Percentiles rank a stretch among this genome's conserved stretches.
Evolutionary conservation across 2,113 vertebrate species (phyloP).

Genomic region (Paedocypris sp.): DNA sequence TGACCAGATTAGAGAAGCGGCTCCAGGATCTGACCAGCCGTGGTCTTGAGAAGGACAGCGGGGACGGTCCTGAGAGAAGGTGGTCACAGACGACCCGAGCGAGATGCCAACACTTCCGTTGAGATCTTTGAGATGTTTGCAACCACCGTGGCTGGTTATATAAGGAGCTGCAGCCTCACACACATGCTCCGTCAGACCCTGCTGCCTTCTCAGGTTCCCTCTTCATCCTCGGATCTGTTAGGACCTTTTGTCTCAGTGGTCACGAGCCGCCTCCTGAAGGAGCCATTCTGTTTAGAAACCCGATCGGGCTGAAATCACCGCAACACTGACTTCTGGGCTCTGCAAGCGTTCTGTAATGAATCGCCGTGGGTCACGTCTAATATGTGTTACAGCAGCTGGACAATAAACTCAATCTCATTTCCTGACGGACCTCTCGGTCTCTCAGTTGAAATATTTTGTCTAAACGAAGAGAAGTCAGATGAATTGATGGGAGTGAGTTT

Average conservation of each 20-base stretch:
- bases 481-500: no score
- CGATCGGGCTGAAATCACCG: conserved; percentile 28
- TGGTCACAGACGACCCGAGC: no score
- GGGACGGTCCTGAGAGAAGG: not conserved
- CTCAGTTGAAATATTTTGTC: not conserved
- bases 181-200: conserved; percentile 7
- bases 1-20: conserved; percentile 36
- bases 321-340: conserved; percentile 7
- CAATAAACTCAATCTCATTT: conserved; percentile 14
- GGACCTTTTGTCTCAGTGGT: conserved; percentile 24
- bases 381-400: conserved; percentile 15
- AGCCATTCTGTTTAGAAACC: conserved; percentile 26
- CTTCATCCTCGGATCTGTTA: conserved; percentile 24
- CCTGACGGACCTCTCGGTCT: not conserved
- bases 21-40: conserved; percentile 15
- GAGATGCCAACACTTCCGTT: no score
- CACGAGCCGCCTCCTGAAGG: conserved; percentile 30
- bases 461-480: no score
- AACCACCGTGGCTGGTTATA: no score
- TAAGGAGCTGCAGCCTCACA: no score
- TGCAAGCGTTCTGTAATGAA: conserved; percentile 28
- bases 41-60: not conserved
- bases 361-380: conserved; percentile 17
- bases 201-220: conserved; percentile 23
- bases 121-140: no score